phyloP scores from a whole-genome alignment of 2,888 invertebrate genomes.

The Thera britannica region DNA sequence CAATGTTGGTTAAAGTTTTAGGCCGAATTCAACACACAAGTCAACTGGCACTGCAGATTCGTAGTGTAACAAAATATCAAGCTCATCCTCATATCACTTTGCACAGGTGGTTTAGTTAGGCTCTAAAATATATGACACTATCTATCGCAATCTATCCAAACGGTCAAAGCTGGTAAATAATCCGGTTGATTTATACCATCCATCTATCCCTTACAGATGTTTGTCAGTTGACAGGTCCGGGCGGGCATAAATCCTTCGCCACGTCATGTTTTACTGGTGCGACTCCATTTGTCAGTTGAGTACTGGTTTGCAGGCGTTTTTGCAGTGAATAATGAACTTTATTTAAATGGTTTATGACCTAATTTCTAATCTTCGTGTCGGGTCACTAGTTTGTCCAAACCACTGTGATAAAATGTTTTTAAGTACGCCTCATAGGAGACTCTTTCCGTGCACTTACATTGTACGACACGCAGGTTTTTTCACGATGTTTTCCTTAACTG shows the following conservation, averaged over 20 bases:
- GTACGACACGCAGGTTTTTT: too few relatives aligned
- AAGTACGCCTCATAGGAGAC: too few relatives aligned
- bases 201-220: slow-evolving; percentile 24
- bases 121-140: neutral
- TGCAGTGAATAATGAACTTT: neutral
- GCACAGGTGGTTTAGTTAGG: too few relatives aligned
- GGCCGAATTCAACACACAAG: too few relatives aligned
- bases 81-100: too few relatives aligned
- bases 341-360: neutral
- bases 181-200: neutral
- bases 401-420: too few relatives aligned
- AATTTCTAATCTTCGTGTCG: neutral
- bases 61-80: too few relatives aligned
- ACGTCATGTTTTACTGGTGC: slow-evolving; percentile 22
- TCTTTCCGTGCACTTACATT: too few relatives aligned
- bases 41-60: too few relatives aligned
- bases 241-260: slow-evolving; percentile 28
- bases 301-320: neutral
- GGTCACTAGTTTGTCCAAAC: too few relatives aligned
- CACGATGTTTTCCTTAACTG: too few relatives aligned
- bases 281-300: slow-evolving; percentile 45
- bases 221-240: slow-evolving; percentile 44
- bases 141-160: slow-evolving; percentile 1
- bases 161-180: neutral
- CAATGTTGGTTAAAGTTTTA: too few relatives aligned